Percentiles rank a stretch among this genome's conserved stretches.
phyloP scores from a whole-genome alignment of 2,797 vertebrate species.

The Meriones psammophilus region DNA sequence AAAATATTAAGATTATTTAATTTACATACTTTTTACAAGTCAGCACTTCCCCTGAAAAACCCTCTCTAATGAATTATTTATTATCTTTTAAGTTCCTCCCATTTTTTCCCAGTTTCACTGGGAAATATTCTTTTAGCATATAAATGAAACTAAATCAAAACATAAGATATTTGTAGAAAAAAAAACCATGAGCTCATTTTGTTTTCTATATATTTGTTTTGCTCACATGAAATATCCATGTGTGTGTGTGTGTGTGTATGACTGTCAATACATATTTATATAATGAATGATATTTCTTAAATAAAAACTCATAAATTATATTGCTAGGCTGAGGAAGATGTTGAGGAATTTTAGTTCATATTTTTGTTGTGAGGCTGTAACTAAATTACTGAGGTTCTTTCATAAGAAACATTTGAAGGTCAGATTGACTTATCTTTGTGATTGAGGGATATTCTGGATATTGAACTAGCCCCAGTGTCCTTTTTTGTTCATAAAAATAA shows the following conservation, averaged over 20 bases:
- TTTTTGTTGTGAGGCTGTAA: background rate
- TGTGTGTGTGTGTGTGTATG: background rate
- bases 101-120: conserved; percentile 4
- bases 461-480: background rate
- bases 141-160: background rate
- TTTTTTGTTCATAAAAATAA: background rate
- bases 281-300: background rate
- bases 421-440: background rate
- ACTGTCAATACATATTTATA: background rate
- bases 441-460: background rate
- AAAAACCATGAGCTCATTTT: background rate
- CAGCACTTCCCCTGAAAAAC: background rate
- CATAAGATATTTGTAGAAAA: background rate
- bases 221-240: background rate
- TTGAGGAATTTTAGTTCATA: background rate
- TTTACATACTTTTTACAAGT: background rate
- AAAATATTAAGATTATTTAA: background rate
- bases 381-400: background rate
- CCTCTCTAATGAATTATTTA: background rate
- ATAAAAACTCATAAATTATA: background rate
- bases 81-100: background rate
- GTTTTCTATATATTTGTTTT: background rate
- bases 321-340: background rate
- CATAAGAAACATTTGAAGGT: background rate
- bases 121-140: background rate